Conservation (phyloP, 2,888 invertebrate genomes). For the Sepioteuthis lessoniana region DNA sequence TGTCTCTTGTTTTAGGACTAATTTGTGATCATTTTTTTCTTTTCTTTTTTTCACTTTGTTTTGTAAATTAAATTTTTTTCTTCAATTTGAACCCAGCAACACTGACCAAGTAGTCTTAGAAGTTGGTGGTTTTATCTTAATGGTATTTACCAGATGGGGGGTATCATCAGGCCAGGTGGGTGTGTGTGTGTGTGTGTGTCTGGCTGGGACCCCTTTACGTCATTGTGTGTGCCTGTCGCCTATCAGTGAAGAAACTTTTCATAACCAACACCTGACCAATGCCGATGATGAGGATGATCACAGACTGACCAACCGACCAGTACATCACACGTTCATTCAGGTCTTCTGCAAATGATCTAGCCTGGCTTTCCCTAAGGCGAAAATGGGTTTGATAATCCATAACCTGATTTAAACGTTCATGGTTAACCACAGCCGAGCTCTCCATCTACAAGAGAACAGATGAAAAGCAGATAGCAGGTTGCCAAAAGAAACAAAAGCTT, state of each 20-base stretch:
- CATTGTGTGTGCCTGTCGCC: constrained; percentile 64
- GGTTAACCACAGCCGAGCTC: constrained; percentile 90
- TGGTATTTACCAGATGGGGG: not conserved
- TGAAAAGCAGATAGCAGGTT: constrained; percentile 41
- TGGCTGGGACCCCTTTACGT: constrained; percentile 47
- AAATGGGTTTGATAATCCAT: constrained; percentile 98
- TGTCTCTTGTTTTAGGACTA: no score
- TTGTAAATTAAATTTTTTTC: no score
- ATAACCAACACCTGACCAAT: constrained; percentile 92
- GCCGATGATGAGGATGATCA: constrained; percentile 88
- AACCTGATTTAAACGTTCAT: constrained; percentile 89
- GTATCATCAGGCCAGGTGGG: not conserved
- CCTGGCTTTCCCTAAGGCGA: constrained; percentile 92
- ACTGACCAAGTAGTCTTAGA: not conserved
- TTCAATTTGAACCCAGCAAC: not conserved
- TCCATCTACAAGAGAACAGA: constrained; percentile 84
- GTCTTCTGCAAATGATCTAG: constrained; percentile 95
- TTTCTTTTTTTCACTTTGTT: not conserved
- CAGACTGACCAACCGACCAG: constrained; percentile 93
- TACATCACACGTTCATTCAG: constrained; percentile 88
- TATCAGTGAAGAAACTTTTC: constrained; percentile 91
- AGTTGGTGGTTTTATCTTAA: no score
- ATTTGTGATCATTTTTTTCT: not conserved
- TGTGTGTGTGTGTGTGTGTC: not conserved
- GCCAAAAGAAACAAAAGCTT: constrained; percentile 25